These are phyloP conservation scores for Ommatoiulus sabulosus DNA, from an alignment of 2,888 invertebrate genomes.

Conservation along the genomic window DNA sequence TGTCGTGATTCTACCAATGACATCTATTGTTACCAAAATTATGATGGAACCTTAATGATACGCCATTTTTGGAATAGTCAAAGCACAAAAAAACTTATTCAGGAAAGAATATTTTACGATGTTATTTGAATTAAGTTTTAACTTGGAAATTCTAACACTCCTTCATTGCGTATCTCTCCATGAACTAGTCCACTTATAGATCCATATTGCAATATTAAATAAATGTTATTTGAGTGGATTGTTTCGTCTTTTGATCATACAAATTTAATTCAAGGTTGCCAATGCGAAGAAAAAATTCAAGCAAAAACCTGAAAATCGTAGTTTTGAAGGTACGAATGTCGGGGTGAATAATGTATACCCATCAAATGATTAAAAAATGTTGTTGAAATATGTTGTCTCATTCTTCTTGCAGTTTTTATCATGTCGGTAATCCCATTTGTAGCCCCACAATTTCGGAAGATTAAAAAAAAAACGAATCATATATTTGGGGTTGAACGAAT, in stretches of 20 bases:
- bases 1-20: no score
- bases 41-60: no score
- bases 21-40: no score
- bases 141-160: no score
- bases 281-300: neutral
- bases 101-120: no score
- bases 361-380: neutral
- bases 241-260: neutral
- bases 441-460: conserved; percentile 21
- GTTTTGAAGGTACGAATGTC: neutral
- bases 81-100: no score
- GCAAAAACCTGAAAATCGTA: neutral
- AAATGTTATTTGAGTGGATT: neutral
- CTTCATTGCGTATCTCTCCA: no score
- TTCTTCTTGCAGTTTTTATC: neutral
- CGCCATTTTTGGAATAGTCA: no score
- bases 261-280: neutral
- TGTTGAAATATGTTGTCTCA: neutral
- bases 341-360: neutral
- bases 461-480: conserved; percentile 17
- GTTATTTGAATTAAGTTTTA: no score
- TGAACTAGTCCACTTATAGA: no score
- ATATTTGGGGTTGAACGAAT: no score
- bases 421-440: conserved; percentile 8
- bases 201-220: no score